Base-by-base conservation (phyloP, 2,888 invertebrate species). In the Acanthosepion esculentum region DNA sequence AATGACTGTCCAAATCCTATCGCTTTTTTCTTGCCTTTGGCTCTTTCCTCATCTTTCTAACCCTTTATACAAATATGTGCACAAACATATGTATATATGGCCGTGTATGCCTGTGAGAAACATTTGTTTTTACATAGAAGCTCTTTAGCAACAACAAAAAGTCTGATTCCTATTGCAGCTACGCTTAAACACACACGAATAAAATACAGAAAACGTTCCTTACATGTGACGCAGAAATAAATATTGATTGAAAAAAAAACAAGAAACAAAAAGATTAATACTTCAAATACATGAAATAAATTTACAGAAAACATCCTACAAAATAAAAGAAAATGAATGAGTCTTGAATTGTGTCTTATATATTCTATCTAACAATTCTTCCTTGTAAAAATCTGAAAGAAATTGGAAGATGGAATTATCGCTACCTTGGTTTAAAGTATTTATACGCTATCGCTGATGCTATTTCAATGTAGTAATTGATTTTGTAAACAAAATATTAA, bases 271-370 rank as follows among this genome's bases (percentile, higher is more conserved):
- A 15, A n/a, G n/a, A n/a, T n/a, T n/a, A n/a, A n/a, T n/a, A n/a
- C n/a, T n/a, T 1, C 7, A 0, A n/a, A 78, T 15, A 18, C 20
- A n/a, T n/a, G 5, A 78, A 33, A 12, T n/a, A n/a, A 0, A 0
- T 15, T n/a, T 15, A 78, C n/a, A 78, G 12, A 10, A 15, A 78
- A 5, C 15, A 12, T 4, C 10, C 12, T 78, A n/a, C 15, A 12
- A n/a, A 15, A 78, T 78, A 78, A 15, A n/a, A 78, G n/a, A n/a
- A 41, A 78, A 12, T 78, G n/a, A n/a, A n/a, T 78, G n/a, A 15
- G 5, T 78, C 4, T 78, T 78, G 78, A 78, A 78, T n/a, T 78
- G 78, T 78, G 78, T 78, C 78, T 78, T 78, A 78, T 78, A n/a
- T 78, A n/a, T 33, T 33, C 18, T 15, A 15, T 78, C 78, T 15